Percentiles rank a stretch among this genome's conserved stretches.
Conservation (phyloP, 1,140 invertebrate species). For the Apis mellifera region Amel_HAv3.1 CM009931.2:2479501-2480000, state of each 20-base stretch:
- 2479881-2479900: slow-evolving; percentile 87
- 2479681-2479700: background rate
- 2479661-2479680: no score
- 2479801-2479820: slow-evolving; percentile 54
- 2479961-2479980: slow-evolving; percentile 36
- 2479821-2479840: slow-evolving; percentile 67
- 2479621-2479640: background rate
- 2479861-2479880: slow-evolving; percentile 89
- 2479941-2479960: slow-evolving; percentile 7
- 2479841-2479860: slow-evolving; percentile 73
- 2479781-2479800: slow-evolving; percentile 41
- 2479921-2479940: slow-evolving; percentile 6
- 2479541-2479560: background rate
- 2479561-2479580: background rate
- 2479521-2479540: slow-evolving; percentile 3
- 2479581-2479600: background rate
- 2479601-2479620: background rate
- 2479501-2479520: slow-evolving; percentile 34
- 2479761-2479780: background rate
- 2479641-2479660: background rate
- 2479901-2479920: slow-evolving; percentile 48
- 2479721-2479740: background rate
- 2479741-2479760: background rate
- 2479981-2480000: slow-evolving; percentile 74
- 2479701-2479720: background rate